phyloP scores from a whole-genome alignment of 2,888 invertebrate species.

The Xylophagus ater region DNA sequence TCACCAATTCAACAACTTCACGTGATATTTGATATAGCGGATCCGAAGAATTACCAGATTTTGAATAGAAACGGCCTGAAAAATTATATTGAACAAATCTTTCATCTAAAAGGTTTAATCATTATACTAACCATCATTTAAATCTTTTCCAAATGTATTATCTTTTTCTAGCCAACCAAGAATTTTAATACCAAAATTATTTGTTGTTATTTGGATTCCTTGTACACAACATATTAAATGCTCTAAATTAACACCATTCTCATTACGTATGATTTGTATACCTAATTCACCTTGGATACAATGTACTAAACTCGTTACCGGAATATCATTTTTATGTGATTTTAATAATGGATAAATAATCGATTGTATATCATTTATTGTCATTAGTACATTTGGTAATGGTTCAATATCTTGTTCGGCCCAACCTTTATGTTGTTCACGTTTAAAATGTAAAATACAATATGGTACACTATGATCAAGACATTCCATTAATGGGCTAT shows the following conservation, averaged over 20 bases:
- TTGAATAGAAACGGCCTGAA: slow-evolving; percentile 23
- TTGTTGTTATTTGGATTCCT: slow-evolving; percentile 47
- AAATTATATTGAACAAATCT: slow-evolving; percentile 19
- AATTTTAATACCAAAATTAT: slow-evolving; percentile 39
- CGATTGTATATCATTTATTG: slow-evolving; percentile 33
- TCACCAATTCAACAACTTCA: slow-evolving; percentile 75
- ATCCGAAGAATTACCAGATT: slow-evolving; percentile 29
- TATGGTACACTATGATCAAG: slow-evolving; percentile 45
- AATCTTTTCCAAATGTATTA: slow-evolving; percentile 19
- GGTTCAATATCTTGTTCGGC: slow-evolving; percentile 62
- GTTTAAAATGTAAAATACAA: slow-evolving; percentile 49
- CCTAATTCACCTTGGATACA: slow-evolving; percentile 35
- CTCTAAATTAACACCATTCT: slow-evolving; percentile 74
- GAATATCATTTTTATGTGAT: slow-evolving; percentile 35
- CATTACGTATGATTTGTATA: slow-evolving; percentile 31
- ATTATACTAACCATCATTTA: slow-evolving; percentile 9
- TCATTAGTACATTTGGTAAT: slow-evolving; percentile 45
- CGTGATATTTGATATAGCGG: slow-evolving; percentile 62
- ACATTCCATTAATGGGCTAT: slow-evolving; percentile 40
- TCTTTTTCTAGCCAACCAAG: slow-evolving; percentile 32
- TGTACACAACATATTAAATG: slow-evolving; percentile 77
- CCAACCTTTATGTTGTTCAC: slow-evolving; percentile 58
- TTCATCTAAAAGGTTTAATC: background rate
- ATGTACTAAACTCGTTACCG: slow-evolving; percentile 35
- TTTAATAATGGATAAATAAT: slow-evolving; percentile 35